phyloP scores from a whole-genome alignment of 2,888 invertebrate species.

The Tetranychus piercei region DNA sequence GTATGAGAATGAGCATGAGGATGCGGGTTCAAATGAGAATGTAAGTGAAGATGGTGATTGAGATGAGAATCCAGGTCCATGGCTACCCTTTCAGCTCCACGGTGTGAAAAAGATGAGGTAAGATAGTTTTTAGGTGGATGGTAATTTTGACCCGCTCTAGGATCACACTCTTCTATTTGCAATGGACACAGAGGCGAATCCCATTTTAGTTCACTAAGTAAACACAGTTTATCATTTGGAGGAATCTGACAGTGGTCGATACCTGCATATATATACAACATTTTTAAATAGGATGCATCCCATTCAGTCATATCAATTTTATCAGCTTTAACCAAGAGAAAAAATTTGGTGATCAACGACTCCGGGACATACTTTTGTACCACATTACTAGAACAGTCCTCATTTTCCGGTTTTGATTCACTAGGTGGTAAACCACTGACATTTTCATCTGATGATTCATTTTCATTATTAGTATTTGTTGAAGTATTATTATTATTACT shows the following conservation, averaged over 20 bases:
- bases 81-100: neutral
- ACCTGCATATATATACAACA: conserved; percentile 83
- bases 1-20: neutral
- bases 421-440: neutral
- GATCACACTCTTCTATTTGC: conserved; percentile 18
- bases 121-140: neutral
- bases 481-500: neutral
- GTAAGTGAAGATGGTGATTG: neutral
- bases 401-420: neutral
- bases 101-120: neutral
- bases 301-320: conserved; percentile 42
- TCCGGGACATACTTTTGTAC: conserved; percentile 23
- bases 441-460: neutral
- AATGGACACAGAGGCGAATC: conserved; percentile 16
- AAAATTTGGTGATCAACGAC: conserved; percentile 20
- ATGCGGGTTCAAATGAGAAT: conserved; percentile 1
- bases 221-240: conserved; percentile 16
- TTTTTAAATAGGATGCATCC: conserved; percentile 78
- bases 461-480: neutral
- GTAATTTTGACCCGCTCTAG: conserved; percentile 4
- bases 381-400: neutral
- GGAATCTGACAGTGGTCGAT: conserved; percentile 17
- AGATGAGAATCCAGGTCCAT: neutral
- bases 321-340: conserved; percentile 25
- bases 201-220: conserved; percentile 10